A percentile compares a stretch with the other conserved stretches of the same genome.
These are phyloP conservation scores for Brevimyrus niger DNA, from an alignment of 2,113 vertebrate genomes.

Conservation along the genomic window DNA sequence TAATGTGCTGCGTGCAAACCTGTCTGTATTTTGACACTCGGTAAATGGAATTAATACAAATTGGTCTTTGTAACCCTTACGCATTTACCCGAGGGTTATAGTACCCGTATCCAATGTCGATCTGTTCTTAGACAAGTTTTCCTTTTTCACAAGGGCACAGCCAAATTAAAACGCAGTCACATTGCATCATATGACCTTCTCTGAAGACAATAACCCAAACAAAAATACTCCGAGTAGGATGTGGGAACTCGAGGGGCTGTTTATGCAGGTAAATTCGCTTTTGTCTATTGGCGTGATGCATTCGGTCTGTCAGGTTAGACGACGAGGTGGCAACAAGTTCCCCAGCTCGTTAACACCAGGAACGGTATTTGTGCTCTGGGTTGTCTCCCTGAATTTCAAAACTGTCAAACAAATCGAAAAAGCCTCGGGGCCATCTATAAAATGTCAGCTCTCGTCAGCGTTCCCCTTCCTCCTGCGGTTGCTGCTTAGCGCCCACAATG, in stretches of 20 bases:
- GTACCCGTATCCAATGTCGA: not conserved
- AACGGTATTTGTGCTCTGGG: not conserved
- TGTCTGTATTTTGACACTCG: not conserved
- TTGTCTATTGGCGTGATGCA: not conserved
- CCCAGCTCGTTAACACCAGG: not conserved
- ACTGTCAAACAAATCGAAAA: not conserved
- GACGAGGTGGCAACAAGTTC: not conserved
- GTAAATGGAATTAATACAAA: constrained; percentile 6
- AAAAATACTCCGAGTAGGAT: not conserved
- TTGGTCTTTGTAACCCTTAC: not conserved
- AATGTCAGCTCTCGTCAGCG: not conserved
- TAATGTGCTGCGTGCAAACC: not conserved
- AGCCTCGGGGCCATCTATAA: not conserved
- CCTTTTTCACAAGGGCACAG: not conserved
- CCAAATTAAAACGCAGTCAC: not conserved
- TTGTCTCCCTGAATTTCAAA: not conserved
- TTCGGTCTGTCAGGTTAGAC: not conserved
- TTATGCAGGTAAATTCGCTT: not conserved
- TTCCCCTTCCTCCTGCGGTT: not conserved
- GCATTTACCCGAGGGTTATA: not conserved
- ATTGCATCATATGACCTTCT: not conserved
- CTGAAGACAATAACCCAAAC: not conserved
- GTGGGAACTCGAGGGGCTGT: not conserved
- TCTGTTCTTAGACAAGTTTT: not conserved
- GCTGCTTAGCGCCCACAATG: not conserved